phyloP scores from a whole-genome alignment of 2,888 invertebrate species.

The Drosophila stalkeri region DNA sequence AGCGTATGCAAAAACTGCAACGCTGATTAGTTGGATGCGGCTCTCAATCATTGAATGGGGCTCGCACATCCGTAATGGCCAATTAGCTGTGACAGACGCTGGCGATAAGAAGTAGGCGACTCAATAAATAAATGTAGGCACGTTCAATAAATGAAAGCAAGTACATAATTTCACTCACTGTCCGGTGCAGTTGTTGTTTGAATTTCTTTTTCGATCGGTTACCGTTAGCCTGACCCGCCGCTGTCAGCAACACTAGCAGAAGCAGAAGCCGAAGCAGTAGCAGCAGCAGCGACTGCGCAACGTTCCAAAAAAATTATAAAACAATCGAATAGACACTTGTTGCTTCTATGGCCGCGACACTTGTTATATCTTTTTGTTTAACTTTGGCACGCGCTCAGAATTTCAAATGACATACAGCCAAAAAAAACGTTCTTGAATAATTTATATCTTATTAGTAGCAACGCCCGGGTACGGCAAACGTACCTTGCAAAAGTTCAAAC shows the following conservation, averaged over 20 bases:
- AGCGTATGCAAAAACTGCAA: constrained; percentile 43
- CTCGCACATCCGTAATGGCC: constrained; percentile 32
- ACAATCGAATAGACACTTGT: constrained; percentile 50
- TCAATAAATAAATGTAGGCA: constrained; percentile 29
- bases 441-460: constrained; percentile 19
- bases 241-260: constrained; percentile 24
- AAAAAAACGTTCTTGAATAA: constrained; percentile 63
- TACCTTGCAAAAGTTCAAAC: constrained; percentile 70
- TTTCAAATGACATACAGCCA: constrained; percentile 47
- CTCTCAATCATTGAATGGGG: constrained; percentile 7
- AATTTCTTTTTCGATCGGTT: constrained; percentile 69
- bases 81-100: constrained; percentile 32
- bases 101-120: constrained; percentile 34
- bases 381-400: constrained; percentile 58
- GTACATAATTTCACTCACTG: constrained; percentile 68
- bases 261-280: constrained; percentile 6
- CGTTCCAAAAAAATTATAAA: constrained; percentile 36
- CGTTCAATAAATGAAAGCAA: constrained; percentile 60
- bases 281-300: constrained; percentile 22
- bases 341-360: constrained; percentile 46
- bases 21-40: constrained; percentile 20
- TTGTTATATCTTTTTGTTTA: constrained; percentile 40
- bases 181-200: constrained; percentile 47
- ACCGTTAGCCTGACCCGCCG: constrained; percentile 76
- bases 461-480: constrained; percentile 49